Evolutionary conservation across 2,113 vertebrate genomes (phyloP).

Genomic region (Festucalex cinctus): DNA sequence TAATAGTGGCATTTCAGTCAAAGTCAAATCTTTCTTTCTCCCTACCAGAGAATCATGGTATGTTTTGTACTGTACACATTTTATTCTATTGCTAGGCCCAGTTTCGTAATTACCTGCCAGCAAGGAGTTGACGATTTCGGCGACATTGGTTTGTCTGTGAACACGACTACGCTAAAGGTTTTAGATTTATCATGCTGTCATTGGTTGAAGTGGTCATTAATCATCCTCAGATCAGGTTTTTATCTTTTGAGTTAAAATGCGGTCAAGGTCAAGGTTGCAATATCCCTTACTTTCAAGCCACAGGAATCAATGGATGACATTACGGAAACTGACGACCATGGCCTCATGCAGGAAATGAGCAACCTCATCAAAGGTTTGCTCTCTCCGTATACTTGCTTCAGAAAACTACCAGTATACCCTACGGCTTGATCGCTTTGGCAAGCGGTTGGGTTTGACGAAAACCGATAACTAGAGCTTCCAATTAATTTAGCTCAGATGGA

Average conservation of each 20-base stretch:
- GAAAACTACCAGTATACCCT: neutral
- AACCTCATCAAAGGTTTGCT: neutral
- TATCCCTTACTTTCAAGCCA: neutral
- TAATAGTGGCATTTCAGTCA: slow-evolving; percentile 37
- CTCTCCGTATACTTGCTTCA: neutral
- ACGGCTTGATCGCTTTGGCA: neutral
- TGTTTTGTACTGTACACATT: neutral
- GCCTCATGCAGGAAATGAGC: neutral
- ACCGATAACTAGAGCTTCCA: neutral
- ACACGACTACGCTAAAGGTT: neutral
- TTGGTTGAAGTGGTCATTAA: slow-evolving; percentile 9
- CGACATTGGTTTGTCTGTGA: slow-evolving; percentile 1
- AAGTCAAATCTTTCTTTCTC: slow-evolving; percentile 30
- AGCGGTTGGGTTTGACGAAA: neutral
- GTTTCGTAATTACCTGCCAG: neutral
- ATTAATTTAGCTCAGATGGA: neutral
- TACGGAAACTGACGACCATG: neutral
- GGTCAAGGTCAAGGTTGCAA: neutral
- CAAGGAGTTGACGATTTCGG: neutral
- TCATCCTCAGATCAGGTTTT: slow-evolving; percentile 4
- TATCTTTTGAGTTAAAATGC: neutral
- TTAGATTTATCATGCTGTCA: slow-evolving; percentile 2
- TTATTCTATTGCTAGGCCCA: neutral
- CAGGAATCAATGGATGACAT: neutral
- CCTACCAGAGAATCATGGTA: slow-evolving; percentile 13